Evolutionary conservation across 2,113 vertebrate genomes (phyloP).

Genomic region (Smithornis capensis): DNA sequence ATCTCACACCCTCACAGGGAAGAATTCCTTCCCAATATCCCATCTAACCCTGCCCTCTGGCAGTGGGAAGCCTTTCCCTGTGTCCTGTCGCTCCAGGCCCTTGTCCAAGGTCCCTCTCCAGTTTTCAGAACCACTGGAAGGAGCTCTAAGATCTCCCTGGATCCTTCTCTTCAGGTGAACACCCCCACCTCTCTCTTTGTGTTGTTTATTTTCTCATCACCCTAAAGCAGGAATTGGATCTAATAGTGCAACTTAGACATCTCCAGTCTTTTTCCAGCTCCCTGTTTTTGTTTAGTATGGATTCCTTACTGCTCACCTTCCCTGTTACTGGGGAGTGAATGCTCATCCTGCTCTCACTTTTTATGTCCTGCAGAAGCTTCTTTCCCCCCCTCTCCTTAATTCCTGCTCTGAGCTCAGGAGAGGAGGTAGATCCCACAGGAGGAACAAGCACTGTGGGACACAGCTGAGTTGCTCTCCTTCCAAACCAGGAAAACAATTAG

Average conservation of each 20-base stretch:
- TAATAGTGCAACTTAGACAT: neutral
- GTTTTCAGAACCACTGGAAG: too few species aligned
- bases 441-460: neutral
- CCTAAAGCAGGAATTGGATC: neutral
- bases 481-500: neutral
- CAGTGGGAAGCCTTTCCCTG: neutral
- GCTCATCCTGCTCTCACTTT: fast-evolving
- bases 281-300: neutral
- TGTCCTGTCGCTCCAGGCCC: neutral
- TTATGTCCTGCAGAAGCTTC: neutral
- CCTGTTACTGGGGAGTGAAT: neutral
- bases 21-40: neutral
- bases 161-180: neutral
- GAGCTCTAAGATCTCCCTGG: neutral
- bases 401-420: neutral
- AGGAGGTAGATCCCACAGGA: neutral
- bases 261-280: neutral
- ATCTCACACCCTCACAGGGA: neutral
- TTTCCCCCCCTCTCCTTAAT: neutral
- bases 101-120: fast-evolving
- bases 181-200: neutral
- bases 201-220: neutral
- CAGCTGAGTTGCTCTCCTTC: neutral
- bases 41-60: neutral
- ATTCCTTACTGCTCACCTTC: neutral